Conservation (phyloP, 2,888 invertebrate genomes). For the Barypeithes pellucidus region DNA sequence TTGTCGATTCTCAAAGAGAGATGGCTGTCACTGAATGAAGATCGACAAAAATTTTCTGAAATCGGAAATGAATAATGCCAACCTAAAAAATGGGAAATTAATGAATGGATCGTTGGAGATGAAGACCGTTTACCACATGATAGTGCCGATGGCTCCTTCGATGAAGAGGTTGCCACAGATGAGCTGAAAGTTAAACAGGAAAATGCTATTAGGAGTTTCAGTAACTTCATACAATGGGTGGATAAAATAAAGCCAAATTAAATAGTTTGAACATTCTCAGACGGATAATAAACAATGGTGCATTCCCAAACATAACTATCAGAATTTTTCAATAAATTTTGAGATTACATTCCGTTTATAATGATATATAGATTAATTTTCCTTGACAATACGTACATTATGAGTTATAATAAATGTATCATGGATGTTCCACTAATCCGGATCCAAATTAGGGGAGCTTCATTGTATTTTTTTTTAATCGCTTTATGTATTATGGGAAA, state of each 20-base stretch:
- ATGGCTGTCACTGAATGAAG: background rate
- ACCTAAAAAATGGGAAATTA: conserved; percentile 3
- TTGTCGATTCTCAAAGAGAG: background rate
- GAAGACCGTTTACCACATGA: conserved; percentile 4
- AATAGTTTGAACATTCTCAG: background rate
- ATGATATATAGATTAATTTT: too few relatives aligned
- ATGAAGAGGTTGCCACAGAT: conserved; percentile 9
- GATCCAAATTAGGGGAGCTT: too few relatives aligned
- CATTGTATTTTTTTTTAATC: too few relatives aligned
- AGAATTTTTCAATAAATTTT: too few relatives aligned
- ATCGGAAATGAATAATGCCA: conserved; percentile 6
- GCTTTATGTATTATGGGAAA: too few relatives aligned
- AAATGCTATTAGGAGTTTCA: conserved; percentile 9
- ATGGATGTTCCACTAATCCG: too few relatives aligned
- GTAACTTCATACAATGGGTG: conserved; percentile 4
- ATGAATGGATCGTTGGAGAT: conserved; percentile 23
- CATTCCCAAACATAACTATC: too few relatives aligned
- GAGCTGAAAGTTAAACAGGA: background rate
- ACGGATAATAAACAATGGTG: too few relatives aligned
- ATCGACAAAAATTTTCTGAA: conserved; percentile 11
- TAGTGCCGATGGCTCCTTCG: background rate
- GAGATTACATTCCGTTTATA: too few relatives aligned
- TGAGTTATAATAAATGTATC: too few relatives aligned
- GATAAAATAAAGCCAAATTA: conserved; percentile 8
- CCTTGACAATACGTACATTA: too few relatives aligned